These are phyloP conservation scores for Nilaparvata lugens DNA, from an alignment of 1,140 invertebrate species.

Conservation along the genomic window DNA sequence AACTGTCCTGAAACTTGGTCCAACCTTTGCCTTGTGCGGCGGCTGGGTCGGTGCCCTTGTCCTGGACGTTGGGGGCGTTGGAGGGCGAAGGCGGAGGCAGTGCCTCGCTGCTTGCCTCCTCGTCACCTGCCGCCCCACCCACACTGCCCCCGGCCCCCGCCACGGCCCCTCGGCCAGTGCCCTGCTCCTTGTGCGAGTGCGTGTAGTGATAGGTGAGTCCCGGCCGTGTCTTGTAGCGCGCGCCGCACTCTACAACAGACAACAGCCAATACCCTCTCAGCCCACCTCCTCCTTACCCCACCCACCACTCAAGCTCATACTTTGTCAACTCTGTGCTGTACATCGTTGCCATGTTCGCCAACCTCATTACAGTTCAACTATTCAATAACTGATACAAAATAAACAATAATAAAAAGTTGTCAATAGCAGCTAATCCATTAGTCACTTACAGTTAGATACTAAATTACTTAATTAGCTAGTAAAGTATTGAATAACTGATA, in stretches of 20 bases:
- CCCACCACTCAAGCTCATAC: not conserved
- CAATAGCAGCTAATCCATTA: no score
- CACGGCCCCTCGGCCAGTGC: constrained; percentile 28
- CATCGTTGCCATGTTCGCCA: no score
- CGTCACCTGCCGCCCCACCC: constrained; percentile 20
- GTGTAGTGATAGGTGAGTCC: constrained; percentile 95
- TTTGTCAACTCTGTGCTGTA: not conserved
- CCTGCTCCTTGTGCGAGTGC: constrained; percentile 80
- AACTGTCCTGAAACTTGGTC: constrained; percentile 53
- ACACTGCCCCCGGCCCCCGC: constrained; percentile 27
- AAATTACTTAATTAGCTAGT: no score
- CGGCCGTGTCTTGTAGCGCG: constrained; percentile 93
- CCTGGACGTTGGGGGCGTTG: constrained; percentile 1
- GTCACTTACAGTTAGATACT: no score
- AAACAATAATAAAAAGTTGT: no score
- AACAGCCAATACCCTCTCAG: no score
- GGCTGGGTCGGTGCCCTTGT: constrained; percentile 14
- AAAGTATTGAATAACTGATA: no score
- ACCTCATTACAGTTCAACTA: no score
- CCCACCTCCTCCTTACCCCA: no score
- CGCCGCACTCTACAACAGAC: constrained; percentile 69
- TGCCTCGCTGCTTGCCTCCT: constrained; percentile 42
- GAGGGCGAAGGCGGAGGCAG: constrained; percentile 36
- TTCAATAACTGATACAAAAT: no score
- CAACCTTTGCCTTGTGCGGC: constrained; percentile 25